These are phyloP conservation scores for Endotricha flammealis DNA, from an alignment of 2,888 invertebrate genomes.

Conservation along the genomic window DNA sequence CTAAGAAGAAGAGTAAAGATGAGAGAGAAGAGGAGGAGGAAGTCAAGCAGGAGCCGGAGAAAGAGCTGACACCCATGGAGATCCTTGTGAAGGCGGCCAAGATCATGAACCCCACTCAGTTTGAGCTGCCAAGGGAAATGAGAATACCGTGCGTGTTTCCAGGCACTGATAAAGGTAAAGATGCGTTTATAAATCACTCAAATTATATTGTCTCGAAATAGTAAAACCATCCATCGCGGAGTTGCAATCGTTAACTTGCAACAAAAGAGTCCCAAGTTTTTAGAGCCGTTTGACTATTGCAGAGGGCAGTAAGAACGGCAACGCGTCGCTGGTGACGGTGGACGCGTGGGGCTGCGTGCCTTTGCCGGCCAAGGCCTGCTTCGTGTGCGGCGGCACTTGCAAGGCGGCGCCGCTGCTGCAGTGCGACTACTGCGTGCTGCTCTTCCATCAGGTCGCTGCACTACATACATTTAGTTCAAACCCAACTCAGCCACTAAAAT, in stretches of 20 bases:
- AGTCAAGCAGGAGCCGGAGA: constrained; percentile 33
- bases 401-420: constrained; percentile 89
- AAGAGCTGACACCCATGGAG: constrained; percentile 82
- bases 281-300: constrained; percentile 2
- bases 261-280: no score
- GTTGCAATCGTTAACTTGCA: no score
- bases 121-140: constrained; percentile 90
- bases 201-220: no score
- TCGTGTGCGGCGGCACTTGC: constrained; percentile 90
- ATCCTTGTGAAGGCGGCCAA: constrained; percentile 89
- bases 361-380: constrained; percentile 90
- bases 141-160: constrained; percentile 87
- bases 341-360: constrained; percentile 83
- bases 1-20: constrained; percentile 48
- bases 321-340: constrained; percentile 43
- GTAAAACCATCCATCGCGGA: no score
- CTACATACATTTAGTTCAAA: no score
- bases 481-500: no score
- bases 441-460: constrained; percentile 70
- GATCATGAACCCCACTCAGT: constrained; percentile 92
- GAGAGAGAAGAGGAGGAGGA: constrained; percentile 48
- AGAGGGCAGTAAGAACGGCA: constrained; percentile 51
- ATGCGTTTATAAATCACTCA: no score
- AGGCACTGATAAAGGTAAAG: constrained; percentile 89
- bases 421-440: constrained; percentile 95